Percentiles rank a stretch among this genome's conserved stretches.
Evolutionary conservation across 2,113 vertebrate genomes (phyloP).

Genomic region (Sterna hirundo): DNA sequence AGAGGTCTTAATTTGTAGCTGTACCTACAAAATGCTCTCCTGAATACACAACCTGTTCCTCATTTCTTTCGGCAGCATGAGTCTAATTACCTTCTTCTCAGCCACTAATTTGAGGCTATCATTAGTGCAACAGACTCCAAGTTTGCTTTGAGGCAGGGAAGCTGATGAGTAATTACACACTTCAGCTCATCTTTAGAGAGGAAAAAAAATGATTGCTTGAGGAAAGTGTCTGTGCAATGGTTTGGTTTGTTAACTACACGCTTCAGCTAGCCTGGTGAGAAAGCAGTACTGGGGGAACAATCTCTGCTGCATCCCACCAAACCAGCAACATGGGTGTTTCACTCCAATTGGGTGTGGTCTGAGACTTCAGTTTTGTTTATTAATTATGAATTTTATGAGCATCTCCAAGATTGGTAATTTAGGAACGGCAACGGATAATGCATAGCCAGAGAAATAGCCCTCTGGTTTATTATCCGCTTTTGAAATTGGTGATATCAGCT

Average conservation of each 20-base stretch:
- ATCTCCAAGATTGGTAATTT: not conserved
- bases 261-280: not conserved
- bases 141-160: not conserved
- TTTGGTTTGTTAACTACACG: not conserved
- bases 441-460: not conserved
- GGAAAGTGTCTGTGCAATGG: not conserved
- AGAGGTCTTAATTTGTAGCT: not conserved
- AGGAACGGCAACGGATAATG: accelerated
- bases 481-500: not conserved
- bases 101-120: not conserved
- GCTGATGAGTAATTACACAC: not conserved
- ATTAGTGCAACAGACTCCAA: not conserved
- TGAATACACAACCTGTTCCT: not conserved
- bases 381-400: not conserved
- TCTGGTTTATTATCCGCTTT: not conserved
- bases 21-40: not conserved
- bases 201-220: not conserved
- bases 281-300: not conserved
- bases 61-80: not conserved
- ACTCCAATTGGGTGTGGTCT: not conserved
- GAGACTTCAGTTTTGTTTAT: not conserved
- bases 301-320: not conserved
- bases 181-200: not conserved
- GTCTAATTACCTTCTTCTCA: not conserved
- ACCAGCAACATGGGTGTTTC: not conserved